Evolutionary conservation across 2,888 invertebrate species (phyloP), one percentile per base, ranked within the genome.

Genomic region (Pseudococcus jackbeardsleyi): DNA sequence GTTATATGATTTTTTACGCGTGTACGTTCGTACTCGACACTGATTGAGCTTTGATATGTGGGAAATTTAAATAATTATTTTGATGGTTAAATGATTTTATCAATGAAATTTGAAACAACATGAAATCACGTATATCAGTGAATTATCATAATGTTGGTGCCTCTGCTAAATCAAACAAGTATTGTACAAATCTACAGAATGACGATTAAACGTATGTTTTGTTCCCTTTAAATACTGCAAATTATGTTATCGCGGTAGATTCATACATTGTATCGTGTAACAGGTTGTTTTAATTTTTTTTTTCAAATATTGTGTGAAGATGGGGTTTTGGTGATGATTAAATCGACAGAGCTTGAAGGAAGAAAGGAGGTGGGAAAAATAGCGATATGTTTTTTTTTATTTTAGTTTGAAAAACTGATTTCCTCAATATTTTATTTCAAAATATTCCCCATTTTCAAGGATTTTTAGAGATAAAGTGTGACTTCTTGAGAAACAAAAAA

Each of bases 71-170:
- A 54, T 17, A 54, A 17, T 59, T 59, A 59, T 19, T 59, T 5
- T 59, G 19, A 26, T 33, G 68, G 12, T 72, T 19, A 2, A n/a
- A 1, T 33, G 26, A 33, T 72, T 0, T 72, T 72, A 72, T 72
- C 68, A 72, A 72, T 72, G 68, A 72, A 72, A 72, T 72, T 72
- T 33, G 68, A 72, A 72, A 72, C 33, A 26, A 33, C 33, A 26
- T 15, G 33, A 72, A 72, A 72, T 72, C 68, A 33, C 68, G 33
- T 26, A 6, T 11, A 11, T 26, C 68, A 33, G 19, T 19, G 26
- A 15, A 72, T 33, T 72, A 26, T 72, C 19, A 19, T 19, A 33
- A 33, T 33, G 26, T 33, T 33, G 26, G 26, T 33, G 26, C 26
- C 1, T 33, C 26, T 33, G 26, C 26, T 50, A 50, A 1, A 50